Conservation (phyloP, 2,113 vertebrate species). For the Ploceus nigricollis region DNA sequence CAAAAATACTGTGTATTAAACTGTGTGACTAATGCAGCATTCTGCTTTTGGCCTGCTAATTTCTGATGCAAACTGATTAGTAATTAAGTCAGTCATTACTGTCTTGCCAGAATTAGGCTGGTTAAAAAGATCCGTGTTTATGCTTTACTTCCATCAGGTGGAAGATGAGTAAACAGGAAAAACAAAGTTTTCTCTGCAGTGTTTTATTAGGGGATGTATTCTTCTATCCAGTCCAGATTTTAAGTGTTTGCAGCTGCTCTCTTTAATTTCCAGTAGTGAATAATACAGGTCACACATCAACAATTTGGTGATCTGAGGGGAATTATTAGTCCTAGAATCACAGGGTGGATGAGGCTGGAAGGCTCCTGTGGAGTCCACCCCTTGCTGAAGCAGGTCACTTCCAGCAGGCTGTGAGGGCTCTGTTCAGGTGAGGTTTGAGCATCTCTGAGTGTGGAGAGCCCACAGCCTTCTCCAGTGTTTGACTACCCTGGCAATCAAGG, state of each 20-base stretch:
- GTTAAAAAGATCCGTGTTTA: not conserved
- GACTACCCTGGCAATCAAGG: not conserved
- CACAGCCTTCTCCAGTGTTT: not conserved
- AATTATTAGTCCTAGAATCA: not conserved
- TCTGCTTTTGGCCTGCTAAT: not conserved
- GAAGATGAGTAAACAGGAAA: not conserved
- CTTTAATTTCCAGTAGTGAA: not conserved
- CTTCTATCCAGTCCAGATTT: not conserved
- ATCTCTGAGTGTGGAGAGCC: not conserved
- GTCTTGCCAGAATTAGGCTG: not conserved
- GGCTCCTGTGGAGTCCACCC: not conserved
- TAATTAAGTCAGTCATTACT: not conserved
- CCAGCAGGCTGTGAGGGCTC: fast-evolving
- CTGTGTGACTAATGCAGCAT: not conserved
- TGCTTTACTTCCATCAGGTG: not conserved
- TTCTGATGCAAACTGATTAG: not conserved
- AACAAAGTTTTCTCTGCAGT: not conserved
- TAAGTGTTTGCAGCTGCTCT: not conserved
- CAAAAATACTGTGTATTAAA: not conserved
- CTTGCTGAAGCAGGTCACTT: not conserved
- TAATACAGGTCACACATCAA: not conserved
- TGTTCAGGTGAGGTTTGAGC: not conserved
- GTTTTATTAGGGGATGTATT: not conserved
- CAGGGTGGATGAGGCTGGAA: not conserved
- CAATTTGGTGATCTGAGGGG: not conserved